Evolutionary conservation across 1,140 invertebrate genomes (phyloP).

Genomic region (Anagrus nilaparvatae): DNA sequence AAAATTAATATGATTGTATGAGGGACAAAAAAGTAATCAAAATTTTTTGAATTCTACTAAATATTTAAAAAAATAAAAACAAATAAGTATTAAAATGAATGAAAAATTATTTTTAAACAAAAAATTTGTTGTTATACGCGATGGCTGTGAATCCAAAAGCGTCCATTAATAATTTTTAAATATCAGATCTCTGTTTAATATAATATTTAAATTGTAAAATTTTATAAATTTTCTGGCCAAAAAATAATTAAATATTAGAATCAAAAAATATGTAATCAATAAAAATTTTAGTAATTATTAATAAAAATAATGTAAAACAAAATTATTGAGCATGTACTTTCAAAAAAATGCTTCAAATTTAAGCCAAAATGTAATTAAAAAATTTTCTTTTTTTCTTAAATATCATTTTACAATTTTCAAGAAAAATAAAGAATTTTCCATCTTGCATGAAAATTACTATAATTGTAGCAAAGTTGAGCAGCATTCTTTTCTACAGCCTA

Average conservation of each 20-base stretch:
- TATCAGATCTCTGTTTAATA: too few species aligned
- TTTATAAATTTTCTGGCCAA: not conserved
- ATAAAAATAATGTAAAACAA: not conserved
- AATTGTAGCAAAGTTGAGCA: too few species aligned
- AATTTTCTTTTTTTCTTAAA: too few species aligned
- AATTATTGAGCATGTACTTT: not conserved
- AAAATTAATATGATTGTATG: not conserved
- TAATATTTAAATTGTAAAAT: too few species aligned
- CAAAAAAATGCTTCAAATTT: not conserved
- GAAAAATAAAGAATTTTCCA: too few species aligned
- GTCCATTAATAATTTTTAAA: slow-evolving; percentile 7
- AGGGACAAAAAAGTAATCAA: not conserved
- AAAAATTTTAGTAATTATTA: not conserved
- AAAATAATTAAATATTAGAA: not conserved
- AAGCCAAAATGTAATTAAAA: too few species aligned
- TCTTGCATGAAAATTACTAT: too few species aligned
- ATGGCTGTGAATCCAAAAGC: slow-evolving; percentile 17
- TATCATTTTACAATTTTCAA: too few species aligned
- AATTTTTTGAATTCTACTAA: not conserved
- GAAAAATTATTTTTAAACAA: slow-evolving; percentile 2
- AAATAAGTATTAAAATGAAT: slow-evolving; percentile 1
- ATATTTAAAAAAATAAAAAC: slow-evolving; percentile 1
- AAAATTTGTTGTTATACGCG: slow-evolving; percentile 12
- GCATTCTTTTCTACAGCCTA: too few species aligned
- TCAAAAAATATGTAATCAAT: not conserved